phyloP scores from a whole-genome alignment of 2,888 invertebrate species.

The Ennomos erosarius region DNA sequence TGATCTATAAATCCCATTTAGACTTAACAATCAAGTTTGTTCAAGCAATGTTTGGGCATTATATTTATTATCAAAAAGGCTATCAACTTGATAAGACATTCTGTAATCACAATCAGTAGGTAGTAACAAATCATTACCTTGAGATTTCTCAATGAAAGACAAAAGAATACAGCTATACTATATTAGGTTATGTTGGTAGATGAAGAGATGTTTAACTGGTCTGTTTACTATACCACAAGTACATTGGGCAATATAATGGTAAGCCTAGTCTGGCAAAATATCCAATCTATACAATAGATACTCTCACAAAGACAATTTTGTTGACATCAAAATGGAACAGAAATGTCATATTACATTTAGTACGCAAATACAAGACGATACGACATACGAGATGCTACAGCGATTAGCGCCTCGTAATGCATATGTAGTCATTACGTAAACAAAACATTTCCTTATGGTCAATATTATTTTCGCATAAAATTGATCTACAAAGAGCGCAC shows the following conservation, averaged over 20 bases:
- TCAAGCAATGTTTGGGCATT: too few species aligned
- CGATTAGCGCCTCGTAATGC: conserved; percentile 62
- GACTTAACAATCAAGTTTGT: background rate
- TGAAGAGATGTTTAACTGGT: conserved; percentile 14
- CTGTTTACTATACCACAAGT: conserved; percentile 11
- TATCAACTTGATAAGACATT: conserved; percentile 7
- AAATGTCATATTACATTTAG: conserved; percentile 69
- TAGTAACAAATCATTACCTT: conserved; percentile 18
- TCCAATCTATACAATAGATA: conserved; percentile 1
- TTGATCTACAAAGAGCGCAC: conserved; percentile 46
- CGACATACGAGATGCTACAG: conserved; percentile 45
- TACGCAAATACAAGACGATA: conserved; percentile 47
- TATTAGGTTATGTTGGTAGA: conserved; percentile 39
- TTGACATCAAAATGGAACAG: conserved; percentile 66
- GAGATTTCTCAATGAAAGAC: conserved; percentile 37
- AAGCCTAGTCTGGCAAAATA: background rate
- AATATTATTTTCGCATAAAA: conserved; percentile 51
- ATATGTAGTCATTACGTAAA: conserved; percentile 78
- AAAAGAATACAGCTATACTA: conserved; percentile 30
- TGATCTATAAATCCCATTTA: too few species aligned
- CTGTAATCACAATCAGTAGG: background rate
- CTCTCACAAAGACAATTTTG: conserved; percentile 53
- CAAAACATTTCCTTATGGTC: conserved; percentile 65
- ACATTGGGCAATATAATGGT: background rate
- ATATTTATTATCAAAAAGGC: conserved; percentile 1